Evolutionary conservation across 2,888 invertebrate species (phyloP).

Genomic region (Ornithoptera alexandrae): DNA sequence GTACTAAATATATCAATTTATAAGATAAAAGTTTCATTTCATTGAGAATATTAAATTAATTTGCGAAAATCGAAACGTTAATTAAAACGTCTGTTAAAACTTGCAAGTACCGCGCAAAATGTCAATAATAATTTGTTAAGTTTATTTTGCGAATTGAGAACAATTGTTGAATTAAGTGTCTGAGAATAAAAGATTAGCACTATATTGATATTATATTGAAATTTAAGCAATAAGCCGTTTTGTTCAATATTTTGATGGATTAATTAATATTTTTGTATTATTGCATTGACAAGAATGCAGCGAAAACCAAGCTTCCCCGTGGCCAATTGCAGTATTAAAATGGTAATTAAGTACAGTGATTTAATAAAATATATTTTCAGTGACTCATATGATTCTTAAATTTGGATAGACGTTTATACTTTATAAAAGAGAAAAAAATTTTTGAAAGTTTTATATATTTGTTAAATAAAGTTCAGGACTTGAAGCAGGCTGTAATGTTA

Average conservation of each 20-base stretch:
- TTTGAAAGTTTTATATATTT: no score
- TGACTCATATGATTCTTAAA: not conserved
- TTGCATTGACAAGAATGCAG: conserved; percentile 53
- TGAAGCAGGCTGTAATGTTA: no score
- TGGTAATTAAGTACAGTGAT: conserved; percentile 51
- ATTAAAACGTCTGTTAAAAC: conserved; percentile 16
- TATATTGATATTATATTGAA: not conserved
- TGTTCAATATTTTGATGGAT: conserved; percentile 19
- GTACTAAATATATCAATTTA: no score
- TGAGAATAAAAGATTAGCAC: not conserved
- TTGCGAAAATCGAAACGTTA: not conserved
- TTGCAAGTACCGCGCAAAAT: conserved; percentile 40
- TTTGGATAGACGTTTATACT: no score
- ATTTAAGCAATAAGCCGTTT: not conserved
- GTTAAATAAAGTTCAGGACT: no score
- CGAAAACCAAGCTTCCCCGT: conserved; percentile 70
- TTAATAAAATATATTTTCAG: not conserved
- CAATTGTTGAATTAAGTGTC: conserved; percentile 2
- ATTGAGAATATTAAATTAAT: no score
- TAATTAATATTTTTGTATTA: conserved; percentile 30
- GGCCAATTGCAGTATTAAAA: conserved; percentile 68
- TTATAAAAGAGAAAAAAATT: no score
- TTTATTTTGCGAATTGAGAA: conserved; percentile 28
- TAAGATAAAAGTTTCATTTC: no score
- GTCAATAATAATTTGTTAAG: conserved; percentile 43